Conservation (phyloP, 2,797 vertebrate genomes). For the Streptopelia turtur region DNA sequence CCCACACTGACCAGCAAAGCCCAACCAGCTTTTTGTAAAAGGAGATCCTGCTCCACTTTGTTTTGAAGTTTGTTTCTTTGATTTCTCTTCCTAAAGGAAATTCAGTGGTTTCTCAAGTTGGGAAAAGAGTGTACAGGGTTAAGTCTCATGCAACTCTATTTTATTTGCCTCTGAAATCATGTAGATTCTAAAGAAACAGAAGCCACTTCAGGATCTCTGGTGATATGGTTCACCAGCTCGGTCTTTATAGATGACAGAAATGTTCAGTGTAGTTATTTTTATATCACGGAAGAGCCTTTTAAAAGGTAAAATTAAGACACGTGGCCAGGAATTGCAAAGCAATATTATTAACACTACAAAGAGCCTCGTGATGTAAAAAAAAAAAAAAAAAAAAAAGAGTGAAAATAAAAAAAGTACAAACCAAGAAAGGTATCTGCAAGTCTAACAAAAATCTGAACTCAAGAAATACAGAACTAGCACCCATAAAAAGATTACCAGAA, state of each 20-base stretch:
- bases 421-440: background rate
- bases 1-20: background rate
- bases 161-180: background rate
- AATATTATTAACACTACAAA: background rate
- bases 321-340: background rate
- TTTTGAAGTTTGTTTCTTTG: background rate
- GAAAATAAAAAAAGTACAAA: background rate
- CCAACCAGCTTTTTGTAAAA: background rate
- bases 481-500: background rate
- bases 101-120: background rate
- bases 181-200: background rate
- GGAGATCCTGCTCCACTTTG: accelerated
- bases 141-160: background rate
- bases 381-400: background rate
- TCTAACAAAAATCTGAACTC: background rate
- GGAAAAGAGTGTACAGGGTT: background rate
- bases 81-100: background rate
- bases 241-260: background rate
- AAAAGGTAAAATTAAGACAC: background rate
- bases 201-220: background rate
- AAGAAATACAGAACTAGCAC: background rate
- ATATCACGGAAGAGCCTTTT: background rate
- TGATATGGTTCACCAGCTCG: background rate
- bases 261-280: background rate
- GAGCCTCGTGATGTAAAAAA: background rate